Percentiles rank a stretch among this genome's conserved stretches.
Conservation (phyloP, 2,113 vertebrate genomes). For the Sminthopsis crassicaudata region DNA sequence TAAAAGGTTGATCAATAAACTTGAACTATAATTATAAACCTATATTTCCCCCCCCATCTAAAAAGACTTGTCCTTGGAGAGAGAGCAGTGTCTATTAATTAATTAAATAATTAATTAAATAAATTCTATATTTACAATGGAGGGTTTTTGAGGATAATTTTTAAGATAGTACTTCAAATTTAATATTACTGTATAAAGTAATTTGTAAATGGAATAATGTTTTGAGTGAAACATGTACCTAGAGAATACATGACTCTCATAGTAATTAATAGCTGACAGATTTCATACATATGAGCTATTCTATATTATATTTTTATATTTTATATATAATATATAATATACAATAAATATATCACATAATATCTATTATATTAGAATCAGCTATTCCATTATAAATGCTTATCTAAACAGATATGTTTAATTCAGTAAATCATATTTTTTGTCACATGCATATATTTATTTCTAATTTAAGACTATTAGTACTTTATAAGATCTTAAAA, state of each 20-base stretch:
- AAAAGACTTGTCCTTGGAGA: constrained; percentile 7
- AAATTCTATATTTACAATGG: constrained; percentile 45
- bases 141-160: constrained; percentile 10
- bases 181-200: constrained; percentile 61
- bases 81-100: constrained; percentile 44
- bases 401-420: constrained; percentile 58
- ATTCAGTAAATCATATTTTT: constrained; percentile 53
- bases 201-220: constrained; percentile 69
- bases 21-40: too few relatives aligned
- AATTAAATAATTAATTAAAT: constrained; percentile 50
- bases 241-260: constrained; percentile 51
- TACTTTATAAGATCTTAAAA: constrained; percentile 56
- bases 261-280: constrained; percentile 75
- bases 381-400: constrained; percentile 74
- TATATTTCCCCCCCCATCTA: too few relatives aligned
- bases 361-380: constrained; percentile 47
- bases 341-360: too few relatives aligned
- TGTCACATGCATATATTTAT: constrained; percentile 61
- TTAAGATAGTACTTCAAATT: constrained; percentile 66
- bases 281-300: constrained; percentile 71
- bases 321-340: too few relatives aligned
- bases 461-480: constrained; percentile 67
- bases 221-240: constrained; percentile 64
- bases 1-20: background rate
- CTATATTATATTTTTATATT: too few relatives aligned